Percentiles rank a stretch among this genome's conserved stretches.
phyloP scores from a whole-genome alignment of 1,140 invertebrate species.

The Bombus polaris region DNA sequence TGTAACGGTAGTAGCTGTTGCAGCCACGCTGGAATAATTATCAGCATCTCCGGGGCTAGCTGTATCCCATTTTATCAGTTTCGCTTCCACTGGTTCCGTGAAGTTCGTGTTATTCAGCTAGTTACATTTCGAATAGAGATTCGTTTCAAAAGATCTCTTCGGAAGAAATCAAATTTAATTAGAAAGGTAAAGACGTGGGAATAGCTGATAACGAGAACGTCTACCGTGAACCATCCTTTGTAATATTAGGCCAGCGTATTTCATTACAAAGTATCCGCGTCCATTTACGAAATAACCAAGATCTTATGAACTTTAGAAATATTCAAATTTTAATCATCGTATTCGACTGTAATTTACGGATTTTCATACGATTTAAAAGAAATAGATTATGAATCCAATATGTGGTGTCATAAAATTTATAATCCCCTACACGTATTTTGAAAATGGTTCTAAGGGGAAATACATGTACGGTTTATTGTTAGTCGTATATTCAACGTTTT shows the following conservation, averaged over 20 bases:
- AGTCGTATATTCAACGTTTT: background rate
- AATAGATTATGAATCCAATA: background rate
- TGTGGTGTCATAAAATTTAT: background rate
- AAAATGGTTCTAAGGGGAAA: background rate
- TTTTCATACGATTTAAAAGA: background rate
- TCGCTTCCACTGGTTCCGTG: background rate
- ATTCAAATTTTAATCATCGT: no score
- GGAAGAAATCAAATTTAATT: conserved; percentile 3
- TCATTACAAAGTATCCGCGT: no score
- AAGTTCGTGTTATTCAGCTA: background rate
- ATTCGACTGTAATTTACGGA: no score
- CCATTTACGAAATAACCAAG: no score
- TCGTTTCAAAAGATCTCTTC: background rate
- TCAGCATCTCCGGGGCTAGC: background rate
- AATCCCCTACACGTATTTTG: background rate
- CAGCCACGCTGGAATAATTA: conserved; percentile 11
- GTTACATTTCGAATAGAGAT: background rate
- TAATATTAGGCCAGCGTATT: background rate
- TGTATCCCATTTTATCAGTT: background rate
- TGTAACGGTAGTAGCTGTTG: background rate
- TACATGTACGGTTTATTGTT: background rate
- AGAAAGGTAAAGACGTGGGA: background rate
- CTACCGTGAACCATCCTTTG: background rate
- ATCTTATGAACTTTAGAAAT: no score
- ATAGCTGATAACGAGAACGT: background rate